Conservation (phyloP, 2,797 vertebrate species). For the Mormyrops attenuatus region DNA sequence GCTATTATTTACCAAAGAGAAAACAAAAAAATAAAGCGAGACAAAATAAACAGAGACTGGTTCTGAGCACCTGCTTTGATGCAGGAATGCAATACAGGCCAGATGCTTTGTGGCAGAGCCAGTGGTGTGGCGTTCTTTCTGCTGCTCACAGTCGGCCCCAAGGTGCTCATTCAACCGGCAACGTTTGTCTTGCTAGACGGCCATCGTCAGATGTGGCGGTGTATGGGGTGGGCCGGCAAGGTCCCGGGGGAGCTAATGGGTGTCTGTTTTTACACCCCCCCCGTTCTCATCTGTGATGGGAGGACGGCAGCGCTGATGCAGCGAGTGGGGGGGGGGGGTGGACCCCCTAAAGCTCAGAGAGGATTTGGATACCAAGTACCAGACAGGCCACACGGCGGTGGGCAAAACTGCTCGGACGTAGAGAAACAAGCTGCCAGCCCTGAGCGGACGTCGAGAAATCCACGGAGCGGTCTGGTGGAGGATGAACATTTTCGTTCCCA, state of each 20-base stretch:
- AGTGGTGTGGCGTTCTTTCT: background rate
- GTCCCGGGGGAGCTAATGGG: background rate
- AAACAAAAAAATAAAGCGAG: background rate
- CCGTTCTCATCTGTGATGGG: background rate
- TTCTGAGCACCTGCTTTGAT: slow-evolving; percentile 4
- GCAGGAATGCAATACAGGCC: background rate
- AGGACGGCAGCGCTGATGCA: background rate
- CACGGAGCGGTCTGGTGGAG: background rate
- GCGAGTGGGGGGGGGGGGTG: background rate
- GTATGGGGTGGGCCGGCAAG: background rate
- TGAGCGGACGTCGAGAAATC: background rate
- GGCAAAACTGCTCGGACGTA: background rate
- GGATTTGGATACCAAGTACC: background rate
- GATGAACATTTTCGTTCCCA: background rate
- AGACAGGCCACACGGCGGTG: background rate
- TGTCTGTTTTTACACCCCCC: background rate
- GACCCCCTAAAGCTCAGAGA: background rate
- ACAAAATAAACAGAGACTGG: background rate
- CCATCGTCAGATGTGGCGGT: background rate
- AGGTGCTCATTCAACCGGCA: background rate
- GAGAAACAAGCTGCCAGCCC: background rate
- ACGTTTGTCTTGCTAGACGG: background rate
- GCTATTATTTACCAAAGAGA: background rate
- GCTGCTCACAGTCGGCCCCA: background rate
- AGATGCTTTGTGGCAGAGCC: background rate